Base-by-base conservation (phyloP, 2,797 vertebrate genomes). In the Chloroceryle inda region DNA sequence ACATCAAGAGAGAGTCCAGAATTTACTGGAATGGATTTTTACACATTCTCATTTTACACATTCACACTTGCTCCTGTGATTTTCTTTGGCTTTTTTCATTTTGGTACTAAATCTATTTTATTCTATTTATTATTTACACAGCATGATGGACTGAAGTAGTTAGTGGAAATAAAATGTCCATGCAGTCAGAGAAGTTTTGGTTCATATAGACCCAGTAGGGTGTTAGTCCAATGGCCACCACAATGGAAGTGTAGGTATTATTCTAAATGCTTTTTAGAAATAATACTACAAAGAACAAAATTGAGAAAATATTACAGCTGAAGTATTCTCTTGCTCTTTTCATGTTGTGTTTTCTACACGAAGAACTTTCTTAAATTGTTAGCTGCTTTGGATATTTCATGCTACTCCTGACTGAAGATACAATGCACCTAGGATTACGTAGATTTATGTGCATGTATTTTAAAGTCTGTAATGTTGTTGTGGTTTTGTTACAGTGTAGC, bases 51-150 rank as follows among this genome's bases (percentile, higher is more conserved):
- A 35, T 35, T 35, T 35, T 35, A 35, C 35, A 35, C 35, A 35
- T 35, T 35, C 35, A 37, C 93, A 37, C 37, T 53, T 79, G 8
- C 20, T 89, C 22, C 42, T 72, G 6, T 52, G 35, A 78, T 86
- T 85, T 96, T 92, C 93, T 84, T 8, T 0, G 33, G 6, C 17
- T 96, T 94, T 76, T 87, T 85, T 22, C 21, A 68, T 96, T 75
- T 97, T 95, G 24, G 15, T 71, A 21, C n/a, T 86, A 86, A 96
- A 87, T 85, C 44, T 82, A 16, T 73, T 95, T 96, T 91, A 62
- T 63, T 94, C 35, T 85, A 37, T 82, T 96, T 73, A 55, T 61
- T 94, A 87, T 94, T 91, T 91, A 93, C 84, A 95, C 89, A 87
- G 86, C 91, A 92, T 3, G 24, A 62, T 64, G 53, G 38, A 88